These are phyloP conservation scores for Tor tambroides DNA, from an alignment of 2,113 vertebrate species.

Conservation along the genomic window DNA sequence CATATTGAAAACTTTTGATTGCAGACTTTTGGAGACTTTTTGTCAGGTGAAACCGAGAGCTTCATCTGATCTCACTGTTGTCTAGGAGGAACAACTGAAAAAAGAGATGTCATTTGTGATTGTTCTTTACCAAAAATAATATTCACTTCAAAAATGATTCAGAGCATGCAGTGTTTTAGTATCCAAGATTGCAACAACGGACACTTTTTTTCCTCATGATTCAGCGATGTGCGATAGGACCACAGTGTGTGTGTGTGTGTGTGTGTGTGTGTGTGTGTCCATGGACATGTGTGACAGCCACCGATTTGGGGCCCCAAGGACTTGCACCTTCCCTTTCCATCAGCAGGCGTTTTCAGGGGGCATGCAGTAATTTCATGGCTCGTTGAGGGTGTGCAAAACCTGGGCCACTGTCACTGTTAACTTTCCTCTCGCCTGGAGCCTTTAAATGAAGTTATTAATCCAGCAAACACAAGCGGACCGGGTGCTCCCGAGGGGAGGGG, in stretches of 20 bases:
- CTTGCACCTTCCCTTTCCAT: conserved; percentile 56
- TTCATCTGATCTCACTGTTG: background rate
- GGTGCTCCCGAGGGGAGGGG: background rate
- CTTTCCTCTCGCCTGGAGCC: conserved; percentile 51
- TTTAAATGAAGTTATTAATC: conserved; percentile 63
- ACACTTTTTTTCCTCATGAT: background rate
- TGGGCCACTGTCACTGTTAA: conserved; percentile 45
- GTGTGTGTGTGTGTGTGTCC: conserved; percentile 10
- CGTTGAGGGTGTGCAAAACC: conserved; percentile 54
- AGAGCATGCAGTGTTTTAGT: background rate
- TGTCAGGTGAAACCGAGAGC: background rate
- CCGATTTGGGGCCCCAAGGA: conserved; percentile 40
- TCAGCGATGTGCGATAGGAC: background rate
- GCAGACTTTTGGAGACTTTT: background rate
- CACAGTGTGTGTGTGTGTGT: background rate
- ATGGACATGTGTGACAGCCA: conserved; percentile 26
- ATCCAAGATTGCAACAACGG: background rate
- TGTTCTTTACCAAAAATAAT: background rate
- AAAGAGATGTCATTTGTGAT: too few relatives aligned
- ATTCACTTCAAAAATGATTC: background rate
- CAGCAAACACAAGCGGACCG: conserved; percentile 51
- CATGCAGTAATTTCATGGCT: conserved; percentile 62
- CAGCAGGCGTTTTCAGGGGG: conserved; percentile 50
- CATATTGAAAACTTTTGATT: too few relatives aligned
- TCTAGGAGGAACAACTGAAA: background rate